These are phyloP conservation scores for Acleris sparsana DNA, from an alignment of 2,888 invertebrate genomes.

Conservation along the genomic window DNA sequence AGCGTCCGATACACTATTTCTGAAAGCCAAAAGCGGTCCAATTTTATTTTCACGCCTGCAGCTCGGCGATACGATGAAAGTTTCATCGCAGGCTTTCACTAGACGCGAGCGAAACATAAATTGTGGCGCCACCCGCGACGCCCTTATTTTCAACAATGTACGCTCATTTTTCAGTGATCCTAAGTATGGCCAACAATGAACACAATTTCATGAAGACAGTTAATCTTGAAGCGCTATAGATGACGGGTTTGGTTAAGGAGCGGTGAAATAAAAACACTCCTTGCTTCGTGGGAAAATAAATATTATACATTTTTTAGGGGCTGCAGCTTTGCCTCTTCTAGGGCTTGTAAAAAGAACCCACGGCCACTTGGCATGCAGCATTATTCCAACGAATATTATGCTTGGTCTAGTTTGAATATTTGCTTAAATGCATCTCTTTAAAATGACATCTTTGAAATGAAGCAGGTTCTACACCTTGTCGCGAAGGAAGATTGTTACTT, in stretches of 20 bases:
- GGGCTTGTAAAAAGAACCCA: too few relatives aligned
- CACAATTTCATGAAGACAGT: conserved; percentile 35
- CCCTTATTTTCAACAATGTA: conserved; percentile 40
- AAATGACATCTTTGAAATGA: too few relatives aligned
- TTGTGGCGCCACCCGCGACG: conserved; percentile 47
- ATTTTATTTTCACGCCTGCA: conserved; percentile 81
- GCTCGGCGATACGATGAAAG: conserved; percentile 76
- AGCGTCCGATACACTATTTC: conserved; percentile 49
- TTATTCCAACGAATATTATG: too few relatives aligned
- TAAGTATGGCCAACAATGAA: conserved; percentile 36
- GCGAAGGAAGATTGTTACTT: too few relatives aligned
- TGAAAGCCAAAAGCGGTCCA: conserved; percentile 60
- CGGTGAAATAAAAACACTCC: too few relatives aligned
- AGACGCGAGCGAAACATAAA: conserved; percentile 68
- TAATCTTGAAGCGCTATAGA: conserved; percentile 33
- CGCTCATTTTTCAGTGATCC: conserved; percentile 37
- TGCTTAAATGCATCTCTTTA: too few relatives aligned
- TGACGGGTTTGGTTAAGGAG: conserved; percentile 12
- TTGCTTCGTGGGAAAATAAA: too few relatives aligned
- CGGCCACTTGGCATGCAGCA: too few relatives aligned
- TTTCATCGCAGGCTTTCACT: conserved; percentile 76
- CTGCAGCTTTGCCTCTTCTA: too few relatives aligned
- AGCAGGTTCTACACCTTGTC: too few relatives aligned
- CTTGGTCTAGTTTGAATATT: too few relatives aligned
- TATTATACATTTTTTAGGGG: too few relatives aligned